Evolutionary conservation across 2,797 vertebrate species (phyloP).

Genomic region (Anabacerthia variegaticeps): DNA sequence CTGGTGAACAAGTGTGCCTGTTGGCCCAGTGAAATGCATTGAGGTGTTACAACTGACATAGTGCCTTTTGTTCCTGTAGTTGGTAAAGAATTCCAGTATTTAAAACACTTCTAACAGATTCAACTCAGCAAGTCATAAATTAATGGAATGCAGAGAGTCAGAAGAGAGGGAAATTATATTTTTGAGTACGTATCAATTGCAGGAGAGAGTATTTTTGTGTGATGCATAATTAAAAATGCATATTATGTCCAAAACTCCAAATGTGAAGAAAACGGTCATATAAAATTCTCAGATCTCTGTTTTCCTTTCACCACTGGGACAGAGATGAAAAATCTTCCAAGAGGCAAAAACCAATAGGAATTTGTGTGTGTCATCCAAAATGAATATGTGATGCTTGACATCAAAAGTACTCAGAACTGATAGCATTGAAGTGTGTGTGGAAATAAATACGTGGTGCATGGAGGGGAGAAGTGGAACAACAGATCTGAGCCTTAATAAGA

Average conservation of each 20-base stretch:
- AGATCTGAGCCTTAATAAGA: not conserved
- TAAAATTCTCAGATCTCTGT: not conserved
- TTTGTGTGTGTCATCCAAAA: not conserved
- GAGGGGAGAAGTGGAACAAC: not conserved
- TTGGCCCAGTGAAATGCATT: not conserved
- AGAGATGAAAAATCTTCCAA: not conserved
- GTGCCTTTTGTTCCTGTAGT: not conserved
- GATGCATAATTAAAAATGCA: not conserved
- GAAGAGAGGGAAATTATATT: not conserved
- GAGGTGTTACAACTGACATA: not conserved
- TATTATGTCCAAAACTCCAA: not conserved
- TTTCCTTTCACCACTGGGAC: not conserved
- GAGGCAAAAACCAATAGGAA: not conserved
- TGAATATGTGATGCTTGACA: not conserved
- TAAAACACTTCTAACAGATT: not conserved
- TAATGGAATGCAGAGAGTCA: not conserved
- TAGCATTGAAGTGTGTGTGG: not conserved
- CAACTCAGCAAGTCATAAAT: not conserved
- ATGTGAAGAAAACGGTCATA: not conserved
- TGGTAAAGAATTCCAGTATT: not conserved
- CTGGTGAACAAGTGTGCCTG: not conserved
- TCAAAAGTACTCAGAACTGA: not conserved
- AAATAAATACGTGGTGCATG: not conserved
- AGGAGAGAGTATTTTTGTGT: not conserved
- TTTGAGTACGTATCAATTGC: slow-evolving; percentile 16